A percentile compares a stretch with the other conserved stretches of the same genome.
phyloP scores from a whole-genome alignment of 2,113 vertebrate species.

The Microtus richardsoni region DNA sequence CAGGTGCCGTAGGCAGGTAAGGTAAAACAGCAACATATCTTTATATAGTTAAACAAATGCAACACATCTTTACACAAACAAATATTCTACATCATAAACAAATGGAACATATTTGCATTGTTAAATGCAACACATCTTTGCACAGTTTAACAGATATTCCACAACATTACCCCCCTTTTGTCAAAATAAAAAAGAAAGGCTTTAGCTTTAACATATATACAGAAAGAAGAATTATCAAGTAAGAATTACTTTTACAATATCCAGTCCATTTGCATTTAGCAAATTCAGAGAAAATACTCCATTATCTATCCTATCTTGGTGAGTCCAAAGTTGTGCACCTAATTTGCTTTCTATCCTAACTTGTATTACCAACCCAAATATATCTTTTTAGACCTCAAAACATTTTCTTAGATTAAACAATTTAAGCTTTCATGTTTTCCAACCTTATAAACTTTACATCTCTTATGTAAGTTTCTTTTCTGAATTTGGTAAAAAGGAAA shows the following conservation, averaged over 20 bases:
- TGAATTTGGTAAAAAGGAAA: background rate
- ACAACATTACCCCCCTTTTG: background rate
- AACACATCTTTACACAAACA: background rate
- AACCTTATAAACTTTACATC: background rate
- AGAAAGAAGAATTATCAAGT: background rate
- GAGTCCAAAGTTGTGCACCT: background rate
- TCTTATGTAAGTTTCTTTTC: background rate
- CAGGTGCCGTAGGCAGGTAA: background rate
- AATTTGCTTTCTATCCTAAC: background rate
- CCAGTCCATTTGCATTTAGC: background rate
- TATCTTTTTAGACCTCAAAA: background rate
- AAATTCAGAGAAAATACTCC: background rate
- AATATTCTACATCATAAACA: background rate
- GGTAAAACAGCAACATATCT: background rate
- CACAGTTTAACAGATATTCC: too few relatives aligned
- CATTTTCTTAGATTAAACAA: background rate
- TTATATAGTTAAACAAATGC: background rate
- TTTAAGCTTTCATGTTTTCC: background rate
- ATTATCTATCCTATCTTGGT: background rate
- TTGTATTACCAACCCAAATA: background rate
- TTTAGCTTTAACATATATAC: background rate
- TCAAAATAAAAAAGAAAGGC: background rate
- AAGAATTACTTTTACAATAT: background rate
- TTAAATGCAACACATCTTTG: background rate
- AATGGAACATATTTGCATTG: background rate